phyloP scores from a whole-genome alignment of 2,797 vertebrate species.

The Carapus acus region DNA sequence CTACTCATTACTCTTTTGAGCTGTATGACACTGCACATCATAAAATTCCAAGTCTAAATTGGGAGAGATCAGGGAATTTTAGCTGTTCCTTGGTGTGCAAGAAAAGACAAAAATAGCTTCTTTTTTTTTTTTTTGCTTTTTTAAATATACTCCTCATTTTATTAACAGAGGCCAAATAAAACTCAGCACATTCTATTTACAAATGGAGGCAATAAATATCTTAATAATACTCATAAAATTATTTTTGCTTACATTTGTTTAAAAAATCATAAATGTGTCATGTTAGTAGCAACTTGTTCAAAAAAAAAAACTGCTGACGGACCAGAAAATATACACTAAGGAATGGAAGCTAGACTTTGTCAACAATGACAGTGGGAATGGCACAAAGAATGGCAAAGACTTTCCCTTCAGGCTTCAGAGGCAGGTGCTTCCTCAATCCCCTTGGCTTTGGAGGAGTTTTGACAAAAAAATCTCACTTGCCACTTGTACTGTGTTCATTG shows the following conservation, averaged over 20 bases:
- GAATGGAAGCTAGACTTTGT: constrained; percentile 44
- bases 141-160: constrained; percentile 83
- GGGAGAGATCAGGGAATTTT: constrained; percentile 1
- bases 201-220: constrained; percentile 84
- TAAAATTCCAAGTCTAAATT: constrained; percentile 9
- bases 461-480: constrained; percentile 30
- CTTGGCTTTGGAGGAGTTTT: constrained; percentile 21
- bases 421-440: constrained; percentile 4
- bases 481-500: constrained; percentile 16
- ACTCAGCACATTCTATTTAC: constrained; percentile 82
- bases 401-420: constrained; percentile 38
- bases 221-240: constrained; percentile 85
- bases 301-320: constrained; percentile 61
- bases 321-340: constrained; percentile 65
- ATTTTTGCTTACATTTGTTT: constrained; percentile 80
- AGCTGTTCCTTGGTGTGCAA: constrained; percentile 18
- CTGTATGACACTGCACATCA: constrained; percentile 15
- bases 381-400: constrained; percentile 31
- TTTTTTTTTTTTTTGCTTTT: constrained; percentile 46
- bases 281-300: constrained; percentile 77
- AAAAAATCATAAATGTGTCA: constrained; percentile 75
- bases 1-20: constrained; percentile 53
- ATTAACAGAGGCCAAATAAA: constrained; percentile 82
- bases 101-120: constrained; percentile 44
- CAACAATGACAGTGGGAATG: constrained; percentile 33